These are phyloP conservation scores for Gila orcuttii DNA, from an alignment of 2,113 vertebrate species.

Conservation along the genomic window DNA sequence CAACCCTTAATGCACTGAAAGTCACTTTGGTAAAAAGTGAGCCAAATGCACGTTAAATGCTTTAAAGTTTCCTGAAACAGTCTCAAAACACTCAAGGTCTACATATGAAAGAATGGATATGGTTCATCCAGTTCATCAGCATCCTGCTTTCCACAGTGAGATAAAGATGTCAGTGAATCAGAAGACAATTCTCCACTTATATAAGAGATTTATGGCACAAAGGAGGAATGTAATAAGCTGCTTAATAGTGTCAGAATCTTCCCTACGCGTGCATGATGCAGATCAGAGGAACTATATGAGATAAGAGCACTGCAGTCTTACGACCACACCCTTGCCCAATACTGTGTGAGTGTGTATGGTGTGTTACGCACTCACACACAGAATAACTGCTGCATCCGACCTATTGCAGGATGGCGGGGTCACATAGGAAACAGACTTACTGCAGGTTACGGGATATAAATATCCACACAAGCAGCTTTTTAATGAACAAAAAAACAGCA, in stretches of 20 bases:
- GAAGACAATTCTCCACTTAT: not conserved
- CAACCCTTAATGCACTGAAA: not conserved
- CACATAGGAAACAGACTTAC: conserved; percentile 4
- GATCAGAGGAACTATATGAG: not conserved
- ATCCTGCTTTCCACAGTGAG: not conserved
- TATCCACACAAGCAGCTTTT: not conserved
- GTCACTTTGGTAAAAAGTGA: not conserved
- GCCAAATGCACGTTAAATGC: not conserved
- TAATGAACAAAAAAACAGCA: not conserved
- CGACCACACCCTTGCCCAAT: conserved; percentile 32
- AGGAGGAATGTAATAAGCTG: not conserved
- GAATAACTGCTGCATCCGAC: conserved; percentile 26
- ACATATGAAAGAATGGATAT: not conserved
- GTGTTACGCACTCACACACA: not conserved
- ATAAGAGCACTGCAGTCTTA: conserved; percentile 28
- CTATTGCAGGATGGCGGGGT: conserved; percentile 3
- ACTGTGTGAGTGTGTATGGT: conserved; percentile 3
- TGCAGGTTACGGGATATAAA: not conserved
- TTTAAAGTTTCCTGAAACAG: not conserved
- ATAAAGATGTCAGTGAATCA: not conserved
- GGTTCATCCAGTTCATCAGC: not conserved
- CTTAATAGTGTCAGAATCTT: not conserved
- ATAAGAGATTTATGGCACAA: not conserved
- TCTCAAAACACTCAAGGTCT: not conserved
- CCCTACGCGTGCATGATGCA: not conserved